Base-by-base conservation (phyloP, 2,888 invertebrate genomes). In the Itoplectis maculator region DNA sequence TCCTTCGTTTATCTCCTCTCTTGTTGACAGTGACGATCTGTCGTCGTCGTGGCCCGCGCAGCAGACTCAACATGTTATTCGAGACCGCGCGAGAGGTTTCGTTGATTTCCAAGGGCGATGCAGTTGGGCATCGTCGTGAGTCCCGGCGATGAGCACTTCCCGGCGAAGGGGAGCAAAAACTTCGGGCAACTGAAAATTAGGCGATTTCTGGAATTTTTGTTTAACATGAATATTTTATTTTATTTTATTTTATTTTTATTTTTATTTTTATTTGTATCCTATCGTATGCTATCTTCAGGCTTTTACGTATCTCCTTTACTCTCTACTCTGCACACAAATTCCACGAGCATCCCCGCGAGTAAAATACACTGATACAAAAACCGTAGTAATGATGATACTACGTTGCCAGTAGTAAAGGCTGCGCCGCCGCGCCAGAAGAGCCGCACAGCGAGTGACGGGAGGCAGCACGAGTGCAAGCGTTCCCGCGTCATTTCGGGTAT, bases 341-440 rank as follows among this genome's bases (percentile, higher is more conserved):
- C 0, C 7, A 7, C 49, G 15, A 15, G 37, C 23, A 29, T 59
- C 47, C 59, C 59, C 1, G 8, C 11, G 6, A 54, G 20, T 0
- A 23, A 54, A 9, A 11, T 20, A 11, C 11, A 54, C 3, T 23
- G 9, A 2, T 20, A 20, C 15, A 6, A 49, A 54, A 20, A 54
- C 4, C 18, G 54, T 54, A 54, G 20, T 54, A 54, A 54, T 2
- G 20, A n/a, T 59, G 8, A 8, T 18, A 54, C n/a, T 37, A 59
- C 15, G 35, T 15, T 61, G 7, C 6, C 11, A 63, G 74, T 74
- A 63, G 51, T 54, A 74, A 65, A 65, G 74, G 61, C 61, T 13
- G 35, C 15, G 2, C 69, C 40, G 47, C 45, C 47, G 61, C 15
- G 29, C 18, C 59, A 5, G 29, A n/a, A n/a, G 29, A 29, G 5